phyloP scores from a whole-genome alignment of 2,797 vertebrate genomes.

The Pseudochirops corinnae region DNA sequence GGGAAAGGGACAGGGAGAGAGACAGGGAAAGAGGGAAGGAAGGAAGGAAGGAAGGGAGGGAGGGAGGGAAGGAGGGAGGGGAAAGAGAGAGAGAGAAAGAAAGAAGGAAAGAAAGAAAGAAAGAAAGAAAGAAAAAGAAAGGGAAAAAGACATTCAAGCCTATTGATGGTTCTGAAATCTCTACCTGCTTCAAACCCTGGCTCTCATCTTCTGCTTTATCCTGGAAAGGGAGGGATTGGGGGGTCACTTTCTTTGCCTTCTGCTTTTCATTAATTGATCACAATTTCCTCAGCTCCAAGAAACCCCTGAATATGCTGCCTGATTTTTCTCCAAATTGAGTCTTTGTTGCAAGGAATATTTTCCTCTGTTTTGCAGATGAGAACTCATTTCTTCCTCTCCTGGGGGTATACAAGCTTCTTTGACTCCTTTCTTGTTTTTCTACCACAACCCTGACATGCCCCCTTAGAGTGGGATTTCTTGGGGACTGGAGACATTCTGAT shows the following conservation, averaged over 20 bases:
- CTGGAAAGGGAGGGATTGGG: background rate
- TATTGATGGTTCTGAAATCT: background rate
- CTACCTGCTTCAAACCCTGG: background rate
- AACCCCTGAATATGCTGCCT: background rate
- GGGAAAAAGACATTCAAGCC: background rate
- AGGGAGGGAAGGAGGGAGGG: no score
- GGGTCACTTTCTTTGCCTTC: background rate
- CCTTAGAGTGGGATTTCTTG: background rate
- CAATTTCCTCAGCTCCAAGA: background rate
- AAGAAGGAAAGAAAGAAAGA: background rate
- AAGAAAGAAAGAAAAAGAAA: background rate
- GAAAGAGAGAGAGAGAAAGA: rapidly evolving
- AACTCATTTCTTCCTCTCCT: background rate
- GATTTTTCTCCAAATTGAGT: background rate
- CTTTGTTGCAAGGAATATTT: background rate
- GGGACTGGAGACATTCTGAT: background rate
- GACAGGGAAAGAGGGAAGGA: background rate
- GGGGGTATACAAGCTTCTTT: background rate
- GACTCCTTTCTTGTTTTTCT: background rate
- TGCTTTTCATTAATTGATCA: background rate
- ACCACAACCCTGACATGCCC: background rate
- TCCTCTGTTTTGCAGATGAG: background rate
- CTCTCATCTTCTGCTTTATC: background rate
- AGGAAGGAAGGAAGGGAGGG: background rate
- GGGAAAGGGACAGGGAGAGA: no score